A percentile compares a stretch with the other conserved stretches of the same genome.
These are phyloP conservation scores for Axea sp. DNA, from an alignment of 2,888 invertebrate genomes.

Conservation along the genomic window DNA sequence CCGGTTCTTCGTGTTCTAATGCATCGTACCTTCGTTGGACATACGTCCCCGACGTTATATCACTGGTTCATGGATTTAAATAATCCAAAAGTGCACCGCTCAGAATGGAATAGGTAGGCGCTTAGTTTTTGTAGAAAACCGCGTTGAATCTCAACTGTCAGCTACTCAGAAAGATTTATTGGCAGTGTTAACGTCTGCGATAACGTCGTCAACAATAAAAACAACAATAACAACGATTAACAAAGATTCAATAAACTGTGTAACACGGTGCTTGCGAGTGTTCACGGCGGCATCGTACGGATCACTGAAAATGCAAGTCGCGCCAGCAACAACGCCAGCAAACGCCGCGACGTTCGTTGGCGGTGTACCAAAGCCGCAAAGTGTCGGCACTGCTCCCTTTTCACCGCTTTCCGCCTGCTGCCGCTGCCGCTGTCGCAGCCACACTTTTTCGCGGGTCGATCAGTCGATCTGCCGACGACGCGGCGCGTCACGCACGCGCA, in stretches of 20 bases:
- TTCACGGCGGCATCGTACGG: constrained; percentile 76
- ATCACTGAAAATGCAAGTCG: constrained; percentile 67
- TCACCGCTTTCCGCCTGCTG: constrained; percentile 32
- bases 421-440: constrained; percentile 62
- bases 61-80: constrained; percentile 65
- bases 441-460: constrained; percentile 72
- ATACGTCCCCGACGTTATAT: constrained; percentile 65
- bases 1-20: too few species aligned
- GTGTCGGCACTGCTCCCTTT: constrained; percentile 58
- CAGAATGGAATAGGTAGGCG: constrained; percentile 1
- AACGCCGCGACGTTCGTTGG: constrained; percentile 63
- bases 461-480: constrained; percentile 73
- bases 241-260: constrained; percentile 19
- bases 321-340: constrained; percentile 27
- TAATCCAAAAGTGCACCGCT: constrained; percentile 37
- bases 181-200: constrained; percentile 1
- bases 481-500: constrained; percentile 67
- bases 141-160: constrained; percentile 39
- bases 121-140: background rate
- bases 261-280: constrained; percentile 43
- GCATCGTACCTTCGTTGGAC: constrained; percentile 71
- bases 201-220: background rate
- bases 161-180: constrained; percentile 39
- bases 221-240: constrained; percentile 14
- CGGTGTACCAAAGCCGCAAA: constrained; percentile 60